These are phyloP conservation scores for Sesamia inferens DNA, from an alignment of 2,888 invertebrate species.

Conservation along the genomic window DNA sequence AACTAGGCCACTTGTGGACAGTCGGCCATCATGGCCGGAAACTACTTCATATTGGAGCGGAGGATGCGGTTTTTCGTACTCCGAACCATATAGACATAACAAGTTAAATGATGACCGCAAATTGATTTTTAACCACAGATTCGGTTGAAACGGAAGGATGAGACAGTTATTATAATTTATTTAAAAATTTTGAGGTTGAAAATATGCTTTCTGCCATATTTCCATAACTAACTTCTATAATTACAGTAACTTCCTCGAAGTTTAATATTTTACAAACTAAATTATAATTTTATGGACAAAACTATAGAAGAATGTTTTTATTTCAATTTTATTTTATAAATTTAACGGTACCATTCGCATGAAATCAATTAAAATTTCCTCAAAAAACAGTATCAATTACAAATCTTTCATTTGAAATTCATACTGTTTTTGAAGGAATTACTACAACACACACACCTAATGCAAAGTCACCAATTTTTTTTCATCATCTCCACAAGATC, in stretches of 20 bases:
- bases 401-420: neutral
- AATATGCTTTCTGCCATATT: neutral
- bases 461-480: conserved; percentile 22
- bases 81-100: conserved; percentile 34
- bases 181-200: neutral
- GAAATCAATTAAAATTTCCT: conserved; percentile 24
- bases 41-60: conserved; percentile 22
- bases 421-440: too few species aligned
- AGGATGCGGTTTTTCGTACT: conserved; percentile 62
- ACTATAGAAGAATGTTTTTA: neutral
- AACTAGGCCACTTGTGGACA: conserved; percentile 18
- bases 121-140: conserved; percentile 54
- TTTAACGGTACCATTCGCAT: neutral
- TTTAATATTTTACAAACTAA: neutral
- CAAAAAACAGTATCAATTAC: conserved; percentile 27
- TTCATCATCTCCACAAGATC: conserved; percentile 39
- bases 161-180: conserved; percentile 12
- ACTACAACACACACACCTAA: neutral
- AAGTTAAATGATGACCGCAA: conserved; percentile 50
- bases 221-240: neutral
- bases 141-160: conserved; percentile 45
- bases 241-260: neutral
- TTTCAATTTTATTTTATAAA: too few species aligned
- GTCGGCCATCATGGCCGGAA: conserved; percentile 52
- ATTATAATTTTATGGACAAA: neutral